Evolutionary conservation across 1,140 invertebrate genomes (phyloP), one percentile per base, ranked within the genome.

Genomic region (Camponotus vicinus): DNA sequence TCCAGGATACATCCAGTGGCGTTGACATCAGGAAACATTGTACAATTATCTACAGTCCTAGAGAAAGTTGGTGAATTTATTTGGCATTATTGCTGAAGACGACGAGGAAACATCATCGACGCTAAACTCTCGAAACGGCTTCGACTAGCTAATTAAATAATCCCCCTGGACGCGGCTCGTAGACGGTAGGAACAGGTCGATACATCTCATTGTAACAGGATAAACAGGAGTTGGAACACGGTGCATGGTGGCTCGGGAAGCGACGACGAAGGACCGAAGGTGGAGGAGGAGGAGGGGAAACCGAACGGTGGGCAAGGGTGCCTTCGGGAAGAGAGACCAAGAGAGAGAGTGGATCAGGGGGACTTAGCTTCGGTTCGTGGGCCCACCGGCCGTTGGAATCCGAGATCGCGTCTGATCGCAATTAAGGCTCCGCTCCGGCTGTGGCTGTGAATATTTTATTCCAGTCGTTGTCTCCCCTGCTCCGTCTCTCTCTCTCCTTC

Each of bases 191-290:
- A 94, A 94, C 93, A 94, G 94, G 92, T 93, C 93, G 94, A 94
- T 95, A 95, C 94, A 95, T 94, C 94, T 94, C 93, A 94, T 95
- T 93, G 93, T 94, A 95, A 95, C 94, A 94, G 93, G 92, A 93
- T 92, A 92, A 95, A 95, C 94, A 95, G 94, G 91, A 95, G 94
- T 95, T 93, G 93, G 91, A 92, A 94, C 93, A 94, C 89, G 90
- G 86, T 69, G 45, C 49, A 52, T 18, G 77, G 71, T 89, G 78
- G 86, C 88, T 83, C 57, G 77, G 82, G 69, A n/a, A 80, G 75
- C 73, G n/a, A 61, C 63, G 70, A 80, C 76, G 70, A 40, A 1
- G 27, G 0, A 52, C 40, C 18, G 55, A 52, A 67, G 64, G 61
- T 55, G 71, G 40, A 67, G 55, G 32, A 77, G 63, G 71, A 86